Base-by-base conservation (phyloP, 2,888 invertebrate genomes). In the Anagyrus pseudococci region DNA sequence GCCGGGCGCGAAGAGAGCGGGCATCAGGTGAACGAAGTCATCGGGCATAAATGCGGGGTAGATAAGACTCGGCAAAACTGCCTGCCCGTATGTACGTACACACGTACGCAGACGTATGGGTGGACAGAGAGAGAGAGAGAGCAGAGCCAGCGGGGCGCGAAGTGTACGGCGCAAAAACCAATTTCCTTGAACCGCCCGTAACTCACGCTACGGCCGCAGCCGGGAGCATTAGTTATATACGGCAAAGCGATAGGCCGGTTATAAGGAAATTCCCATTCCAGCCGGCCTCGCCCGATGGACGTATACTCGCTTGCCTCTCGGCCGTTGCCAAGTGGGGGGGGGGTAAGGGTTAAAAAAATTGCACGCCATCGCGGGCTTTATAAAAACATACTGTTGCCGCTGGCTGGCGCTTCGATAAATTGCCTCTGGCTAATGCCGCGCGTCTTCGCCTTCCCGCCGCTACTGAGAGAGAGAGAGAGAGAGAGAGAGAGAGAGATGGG, bases 351-450 rank as follows among this genome's bases (percentile, higher is more conserved):
- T 20, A n/a, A 8, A 4, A 23, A 33, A 10, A 49, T 23, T 20
- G 19, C 29, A 10, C 29, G 4, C 29, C 29, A n/a, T n/a, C 10
- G 29, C 29, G 6, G 29, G 29, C 10, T 37, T 13, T 4, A 44
- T 22, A 56, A 22, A 22, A 22, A 7, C 29, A 8, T 50, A 40
- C 61, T 23, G 46, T 50, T 50, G 56, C 46, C 65, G n/a, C n/a
- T n/a, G n/a, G n/a, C 64, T 69, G 26, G 44, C 48, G 52, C 54
- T 73, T 73, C 77, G 73, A 77, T 77, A 77, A 77, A 77, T 77
- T 76, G 75, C 73, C 73, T 73, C 73, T 66, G 70, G 74, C 69
- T 73, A 72, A 72, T 71, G 67, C 71, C 44, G 25, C 15, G 10
- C 17, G 52, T 53, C 33, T 47, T 20, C 19, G n/a, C 25, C 41